Evolutionary conservation across 2,113 vertebrate species (phyloP).

Genomic region (Axis porcinus): DNA sequence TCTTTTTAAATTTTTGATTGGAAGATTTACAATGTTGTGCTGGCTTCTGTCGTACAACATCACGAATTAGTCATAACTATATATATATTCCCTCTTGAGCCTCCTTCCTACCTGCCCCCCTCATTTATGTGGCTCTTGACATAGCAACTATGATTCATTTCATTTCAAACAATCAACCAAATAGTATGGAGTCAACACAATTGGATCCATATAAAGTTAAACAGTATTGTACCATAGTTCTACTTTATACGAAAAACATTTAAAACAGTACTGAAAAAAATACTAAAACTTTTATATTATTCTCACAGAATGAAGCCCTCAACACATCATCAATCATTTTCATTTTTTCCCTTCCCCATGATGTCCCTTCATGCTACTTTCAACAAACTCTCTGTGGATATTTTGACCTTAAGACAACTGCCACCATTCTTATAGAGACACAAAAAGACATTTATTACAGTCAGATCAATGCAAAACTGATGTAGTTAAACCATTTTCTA

Average conservation of each 20-base stretch:
- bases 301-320: slow-evolving; percentile 32
- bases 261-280: slow-evolving; percentile 23
- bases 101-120: neutral
- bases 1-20: neutral
- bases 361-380: slow-evolving; percentile 44
- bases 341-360: slow-evolving; percentile 35
- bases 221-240: neutral
- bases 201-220: neutral
- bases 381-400: slow-evolving; percentile 53
- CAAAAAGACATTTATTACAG: slow-evolving; percentile 55
- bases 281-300: slow-evolving; percentile 23
- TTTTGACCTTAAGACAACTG: slow-evolving; percentile 50
- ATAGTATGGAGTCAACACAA: neutral
- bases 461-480: slow-evolving; percentile 57
- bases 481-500: slow-evolving; percentile 61
- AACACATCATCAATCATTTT: slow-evolving; percentile 37
- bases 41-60: neutral
- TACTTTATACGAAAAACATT: neutral
- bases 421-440: slow-evolving; percentile 39
- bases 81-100: neutral
- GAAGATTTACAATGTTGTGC: neutral
- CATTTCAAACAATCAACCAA: slow-evolving; percentile 9
- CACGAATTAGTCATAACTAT: neutral
- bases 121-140: neutral
- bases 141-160: neutral